phyloP scores from a whole-genome alignment of 2,888 invertebrate species.

The Iselma pallidipennis region DNA sequence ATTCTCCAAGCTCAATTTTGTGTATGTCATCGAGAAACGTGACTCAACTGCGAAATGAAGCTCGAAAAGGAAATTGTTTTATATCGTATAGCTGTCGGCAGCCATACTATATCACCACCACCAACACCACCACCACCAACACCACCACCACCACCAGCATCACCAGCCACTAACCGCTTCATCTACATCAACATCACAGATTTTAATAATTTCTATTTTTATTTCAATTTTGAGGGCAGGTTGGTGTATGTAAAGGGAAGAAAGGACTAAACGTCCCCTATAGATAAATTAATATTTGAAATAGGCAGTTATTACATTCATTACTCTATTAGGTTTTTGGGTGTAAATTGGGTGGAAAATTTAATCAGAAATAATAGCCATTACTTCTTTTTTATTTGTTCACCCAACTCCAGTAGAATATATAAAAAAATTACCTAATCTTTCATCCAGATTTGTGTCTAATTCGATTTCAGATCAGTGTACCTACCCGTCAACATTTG shows the following conservation, averaged over 20 bases:
- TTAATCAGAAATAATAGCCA: no score
- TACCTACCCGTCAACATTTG: no score
- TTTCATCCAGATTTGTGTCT: no score
- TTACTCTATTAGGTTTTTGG: no score
- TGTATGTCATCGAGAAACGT: conserved; percentile 55
- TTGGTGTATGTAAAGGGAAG: neutral
- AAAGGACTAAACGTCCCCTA: neutral
- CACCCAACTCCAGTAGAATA: no score
- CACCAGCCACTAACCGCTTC: conserved; percentile 7
- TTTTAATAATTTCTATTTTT: neutral
- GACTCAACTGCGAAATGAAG: conserved; percentile 52
- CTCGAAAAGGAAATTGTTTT: conserved; percentile 54
- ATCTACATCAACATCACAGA: conserved; percentile 19
- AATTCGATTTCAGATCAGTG: no score
- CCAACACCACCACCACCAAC: neutral
- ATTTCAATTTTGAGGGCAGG: neutral
- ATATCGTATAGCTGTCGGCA: conserved; percentile 43
- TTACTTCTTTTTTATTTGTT: no score
- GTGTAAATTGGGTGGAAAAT: no score
- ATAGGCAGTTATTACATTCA: neutral
- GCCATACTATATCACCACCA: conserved; percentile 37
- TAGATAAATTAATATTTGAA: neutral
- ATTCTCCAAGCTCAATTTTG: conserved; percentile 52
- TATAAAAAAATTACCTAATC: no score
- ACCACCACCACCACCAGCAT: neutral